These are phyloP conservation scores for Naso thynnoides DNA, from an alignment of 2,797 vertebrate genomes.

Conservation along the genomic window DNA sequence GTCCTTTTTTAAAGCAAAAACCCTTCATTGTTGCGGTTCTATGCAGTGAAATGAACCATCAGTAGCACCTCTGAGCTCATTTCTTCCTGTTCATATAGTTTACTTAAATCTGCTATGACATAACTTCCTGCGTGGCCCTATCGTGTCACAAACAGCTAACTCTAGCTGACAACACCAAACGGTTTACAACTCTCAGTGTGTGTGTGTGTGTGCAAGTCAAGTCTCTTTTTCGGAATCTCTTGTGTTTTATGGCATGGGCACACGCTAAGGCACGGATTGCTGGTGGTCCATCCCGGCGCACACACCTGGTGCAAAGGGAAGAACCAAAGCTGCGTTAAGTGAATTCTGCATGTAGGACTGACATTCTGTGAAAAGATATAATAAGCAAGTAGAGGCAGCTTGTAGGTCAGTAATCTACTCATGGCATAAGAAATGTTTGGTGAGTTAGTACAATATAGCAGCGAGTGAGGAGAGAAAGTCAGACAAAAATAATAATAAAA, in stretches of 20 bases:
- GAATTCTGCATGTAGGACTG: slow-evolving; percentile 40
- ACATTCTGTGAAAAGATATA: slow-evolving; percentile 53
- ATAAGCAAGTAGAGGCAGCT: slow-evolving; percentile 62
- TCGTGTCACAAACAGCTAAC: slow-evolving; percentile 15
- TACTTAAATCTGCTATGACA: slow-evolving; percentile 33
- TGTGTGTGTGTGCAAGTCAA: slow-evolving; percentile 38
- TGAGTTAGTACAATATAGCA: slow-evolving; percentile 72
- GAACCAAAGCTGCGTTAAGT: slow-evolving; percentile 44
- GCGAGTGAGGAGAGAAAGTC: slow-evolving; percentile 62
- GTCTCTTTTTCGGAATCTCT: slow-evolving; percentile 45
- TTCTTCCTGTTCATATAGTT: slow-evolving; percentile 11
- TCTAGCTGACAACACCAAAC: slow-evolving; percentile 12
- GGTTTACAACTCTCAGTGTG: slow-evolving; percentile 11
- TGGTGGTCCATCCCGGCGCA: slow-evolving; percentile 41
- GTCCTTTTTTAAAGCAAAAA: slow-evolving; percentile 27
- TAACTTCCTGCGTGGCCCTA: slow-evolving; percentile 39
- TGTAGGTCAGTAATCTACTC: slow-evolving; percentile 70
- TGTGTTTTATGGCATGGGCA: slow-evolving; percentile 61
- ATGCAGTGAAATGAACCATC: slow-evolving; percentile 8
- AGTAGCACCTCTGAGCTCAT: slow-evolving; percentile 20
- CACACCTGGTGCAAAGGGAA: slow-evolving; percentile 6
- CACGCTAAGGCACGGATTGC: slow-evolving; percentile 78
- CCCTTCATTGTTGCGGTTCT: slow-evolving; percentile 34
- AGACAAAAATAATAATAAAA: slow-evolving; percentile 39
- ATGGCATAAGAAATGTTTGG: slow-evolving; percentile 67